These are phyloP conservation scores for Melangyna quadrimaculata DNA, from an alignment of 2,888 invertebrate species.

Conservation along the genomic window DNA sequence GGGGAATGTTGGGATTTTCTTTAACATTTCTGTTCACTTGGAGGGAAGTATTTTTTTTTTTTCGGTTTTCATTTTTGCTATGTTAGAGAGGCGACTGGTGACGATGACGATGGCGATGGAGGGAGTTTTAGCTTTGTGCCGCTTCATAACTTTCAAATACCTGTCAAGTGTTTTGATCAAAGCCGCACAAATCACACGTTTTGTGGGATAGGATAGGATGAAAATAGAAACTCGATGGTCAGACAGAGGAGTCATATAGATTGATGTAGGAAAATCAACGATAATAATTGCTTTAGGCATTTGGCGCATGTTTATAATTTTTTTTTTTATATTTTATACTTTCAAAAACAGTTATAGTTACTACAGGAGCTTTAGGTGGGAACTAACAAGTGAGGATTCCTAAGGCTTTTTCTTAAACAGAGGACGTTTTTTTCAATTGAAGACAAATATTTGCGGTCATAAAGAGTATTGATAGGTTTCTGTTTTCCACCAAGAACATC, in stretches of 20 bases:
- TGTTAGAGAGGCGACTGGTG: constrained; percentile 3
- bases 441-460: not conserved
- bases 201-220: constrained; percentile 19
- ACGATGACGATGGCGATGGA: not conserved
- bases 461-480: not conserved
- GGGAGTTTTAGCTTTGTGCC: constrained; percentile 37
- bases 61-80: not conserved
- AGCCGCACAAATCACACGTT: constrained; percentile 47
- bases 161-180: constrained; percentile 61
- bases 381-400: not conserved
- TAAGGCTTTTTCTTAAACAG: not conserved
- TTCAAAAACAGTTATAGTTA: constrained; percentile 14
- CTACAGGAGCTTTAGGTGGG: not conserved
- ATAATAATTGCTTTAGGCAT: constrained; percentile 10
- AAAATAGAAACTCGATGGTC: constrained; percentile 36
- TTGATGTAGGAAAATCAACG: constrained; percentile 9
- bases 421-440: not conserved
- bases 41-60: constrained; percentile 9
- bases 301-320: constrained; percentile 27
- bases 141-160: constrained; percentile 60
- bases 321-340: not conserved
- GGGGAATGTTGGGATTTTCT: constrained; percentile 37
- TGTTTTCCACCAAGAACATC: not conserved
- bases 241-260: constrained; percentile 41
- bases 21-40: constrained; percentile 27